phyloP scores from a whole-genome alignment of 37 sponge, comb jelly and placozoan genomes.

The Amphimedon queenslandica region DNA sequence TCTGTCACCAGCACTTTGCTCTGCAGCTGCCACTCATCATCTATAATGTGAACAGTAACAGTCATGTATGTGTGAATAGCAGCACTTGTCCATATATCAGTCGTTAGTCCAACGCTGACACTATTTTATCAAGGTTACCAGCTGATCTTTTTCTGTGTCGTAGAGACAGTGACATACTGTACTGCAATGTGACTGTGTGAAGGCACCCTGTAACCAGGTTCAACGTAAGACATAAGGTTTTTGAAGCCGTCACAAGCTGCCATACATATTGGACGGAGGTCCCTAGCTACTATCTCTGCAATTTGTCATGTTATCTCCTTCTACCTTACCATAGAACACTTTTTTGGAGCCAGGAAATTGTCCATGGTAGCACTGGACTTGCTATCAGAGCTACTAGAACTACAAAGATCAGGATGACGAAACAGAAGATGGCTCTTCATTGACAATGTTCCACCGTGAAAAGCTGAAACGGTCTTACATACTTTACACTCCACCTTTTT shows the following conservation, averaged over 20 bases:
- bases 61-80: constrained; percentile 23
- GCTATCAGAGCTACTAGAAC: no score
- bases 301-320: constrained; percentile 8
- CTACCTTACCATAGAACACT: constrained; percentile 17
- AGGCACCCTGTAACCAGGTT: constrained; percentile 17
- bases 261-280: not conserved
- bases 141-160: no score
- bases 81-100: no score
- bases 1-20: constrained; percentile 11
- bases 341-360: no score
- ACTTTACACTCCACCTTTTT: constrained; percentile 14
- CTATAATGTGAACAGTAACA: constrained; percentile 25
- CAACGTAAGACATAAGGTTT: no score
- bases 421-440: constrained; percentile 2
- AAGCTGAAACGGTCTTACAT: not conserved
- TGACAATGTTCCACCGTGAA: constrained; percentile 7
- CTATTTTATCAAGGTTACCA: no score
- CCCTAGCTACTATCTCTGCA: constrained; percentile 19
- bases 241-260: no score
- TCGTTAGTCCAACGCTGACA: constrained; percentile 18
- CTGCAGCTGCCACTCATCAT: constrained; percentile 13
- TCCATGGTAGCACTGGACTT: no score
- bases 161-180: no score
- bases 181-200: constrained; percentile 15
- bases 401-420: not conserved